Base-by-base conservation (phyloP, 2,888 invertebrate genomes). In the Bruchidius siliquastri region DNA sequence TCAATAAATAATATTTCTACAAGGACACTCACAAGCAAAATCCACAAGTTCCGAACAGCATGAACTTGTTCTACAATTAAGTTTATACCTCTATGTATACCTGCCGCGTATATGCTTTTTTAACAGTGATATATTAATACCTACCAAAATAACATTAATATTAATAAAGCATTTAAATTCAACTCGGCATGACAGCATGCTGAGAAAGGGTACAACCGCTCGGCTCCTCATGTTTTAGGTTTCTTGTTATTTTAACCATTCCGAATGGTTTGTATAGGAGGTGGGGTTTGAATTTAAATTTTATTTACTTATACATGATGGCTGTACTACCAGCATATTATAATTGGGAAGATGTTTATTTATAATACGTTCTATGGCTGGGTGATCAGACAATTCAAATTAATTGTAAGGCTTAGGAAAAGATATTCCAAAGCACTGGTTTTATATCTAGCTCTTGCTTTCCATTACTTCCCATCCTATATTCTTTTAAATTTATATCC, bases 51-150 rank as follows among this genome's bases (percentile, higher is more conserved):
- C 30, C 30, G 30, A 49, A 13, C 6, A 49, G 49, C 49, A 49
- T 49, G 18, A 49, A 26, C 26, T 26, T 26, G 26, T 26, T 49
- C 49, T 49, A 8, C 49, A 49, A 49, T 49, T 13, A 49, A 49
- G 10, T 49, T 49, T 49, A 49, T 49, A 18, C 18, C 49, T 49
- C 3, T 49, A 18, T 13, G 49, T 49, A 49, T 49, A 49, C 49
- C 49, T 18, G 49, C 49, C 13, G 49, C 18, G 49, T 49, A 49
- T 49, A 49, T 49, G 8, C 18, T 13, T 49, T 49, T 13, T 49
- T 49, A 49, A 49, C 68, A 71, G 75, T 78, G 78, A 81, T 80
- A 80, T 80, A 81, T 81, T 80, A 81, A 79, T 79, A 76, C 75
- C 74, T 73, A 72, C 75, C 74, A 67, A 70, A 74, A 67, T 30